A percentile compares a stretch with the other conserved stretches of the same genome.
phyloP scores from a whole-genome alignment of 2,797 vertebrate genomes.

The Schizopygopsis malacanthus region DNA sequence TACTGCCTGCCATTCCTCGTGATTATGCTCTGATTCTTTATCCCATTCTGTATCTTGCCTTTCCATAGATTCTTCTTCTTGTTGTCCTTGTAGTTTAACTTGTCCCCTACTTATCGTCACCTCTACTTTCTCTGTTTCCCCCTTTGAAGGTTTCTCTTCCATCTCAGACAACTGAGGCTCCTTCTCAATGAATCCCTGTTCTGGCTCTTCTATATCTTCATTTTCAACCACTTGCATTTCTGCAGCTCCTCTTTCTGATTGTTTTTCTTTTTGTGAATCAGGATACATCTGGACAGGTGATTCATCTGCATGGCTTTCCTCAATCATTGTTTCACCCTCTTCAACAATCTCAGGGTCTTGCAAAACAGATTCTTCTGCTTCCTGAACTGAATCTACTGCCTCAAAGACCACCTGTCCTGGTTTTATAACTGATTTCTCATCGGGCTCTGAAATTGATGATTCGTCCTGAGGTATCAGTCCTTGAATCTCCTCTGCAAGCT shows the following conservation, averaged over 20 bases:
- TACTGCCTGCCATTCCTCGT: conserved; percentile 30
- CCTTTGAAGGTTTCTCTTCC: conserved; percentile 18
- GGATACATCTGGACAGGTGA: conserved; percentile 20
- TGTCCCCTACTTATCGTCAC: conserved; percentile 47
- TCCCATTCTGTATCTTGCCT: conserved; percentile 36
- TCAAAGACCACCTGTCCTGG: background rate
- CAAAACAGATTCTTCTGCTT: conserved; percentile 7
- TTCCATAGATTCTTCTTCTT: conserved; percentile 29
- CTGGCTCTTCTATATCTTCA: conserved; percentile 46
- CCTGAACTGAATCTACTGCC: conserved; percentile 24
- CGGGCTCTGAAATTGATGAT: conserved; percentile 21
- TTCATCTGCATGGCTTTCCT: background rate
- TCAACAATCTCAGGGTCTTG: background rate
- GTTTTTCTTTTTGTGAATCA: conserved; percentile 7
- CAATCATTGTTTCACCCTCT: conserved; percentile 1
- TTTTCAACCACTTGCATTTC: conserved; percentile 39
- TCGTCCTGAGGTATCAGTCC: background rate
- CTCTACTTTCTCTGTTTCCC: conserved; percentile 46
- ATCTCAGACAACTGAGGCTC: conserved; percentile 13
- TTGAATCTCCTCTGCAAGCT: conserved; percentile 5
- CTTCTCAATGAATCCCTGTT: conserved; percentile 29
- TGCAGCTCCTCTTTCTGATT: conserved; percentile 34
- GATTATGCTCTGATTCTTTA: conserved; percentile 28
- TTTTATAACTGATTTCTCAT: conserved; percentile 17
- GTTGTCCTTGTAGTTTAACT: conserved; percentile 35